phyloP scores from a whole-genome alignment of 2,797 vertebrate species.

The Mus spretus region DNA sequence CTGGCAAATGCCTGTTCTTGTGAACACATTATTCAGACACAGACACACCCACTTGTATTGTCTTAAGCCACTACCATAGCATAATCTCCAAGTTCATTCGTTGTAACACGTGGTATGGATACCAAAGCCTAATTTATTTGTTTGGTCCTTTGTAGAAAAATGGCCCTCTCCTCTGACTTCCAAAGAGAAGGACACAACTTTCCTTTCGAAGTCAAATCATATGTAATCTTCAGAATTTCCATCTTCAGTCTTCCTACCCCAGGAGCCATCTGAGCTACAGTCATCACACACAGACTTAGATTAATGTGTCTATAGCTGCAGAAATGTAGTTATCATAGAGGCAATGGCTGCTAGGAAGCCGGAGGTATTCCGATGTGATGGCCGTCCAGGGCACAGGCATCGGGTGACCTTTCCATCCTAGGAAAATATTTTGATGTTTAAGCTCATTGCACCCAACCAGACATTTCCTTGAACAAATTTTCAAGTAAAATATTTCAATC shows the following conservation, averaged over 20 bases:
- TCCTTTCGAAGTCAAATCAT: constrained; percentile 37
- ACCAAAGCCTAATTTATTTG: constrained; percentile 45
- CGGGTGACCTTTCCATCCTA: constrained; percentile 76
- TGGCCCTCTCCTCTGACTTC: not conserved
- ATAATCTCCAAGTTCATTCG: not conserved
- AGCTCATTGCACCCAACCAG: constrained; percentile 77
- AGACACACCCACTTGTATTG: not conserved
- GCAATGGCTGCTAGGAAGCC: not conserved
- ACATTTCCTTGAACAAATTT: constrained; percentile 82
- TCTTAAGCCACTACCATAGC: not conserved
- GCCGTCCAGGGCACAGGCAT: not conserved
- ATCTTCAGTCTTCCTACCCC: not conserved
- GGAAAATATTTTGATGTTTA: constrained; percentile 78
- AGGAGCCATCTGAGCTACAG: not conserved
- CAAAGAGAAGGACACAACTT: constrained; percentile 16
- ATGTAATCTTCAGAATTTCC: constrained; percentile 53
- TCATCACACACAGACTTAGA: not conserved
- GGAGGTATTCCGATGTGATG: not conserved
- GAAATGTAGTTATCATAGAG: not conserved
- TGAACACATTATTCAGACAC: not conserved
- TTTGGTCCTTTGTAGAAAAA: constrained; percentile 27
- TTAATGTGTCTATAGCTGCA: not conserved
- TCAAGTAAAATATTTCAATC: constrained; percentile 83
- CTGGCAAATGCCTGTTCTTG: not conserved
- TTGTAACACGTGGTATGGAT: not conserved